Conservation (phyloP, 2,113 vertebrate genomes). For the Pseudolaguvia tuberculata region DNA sequence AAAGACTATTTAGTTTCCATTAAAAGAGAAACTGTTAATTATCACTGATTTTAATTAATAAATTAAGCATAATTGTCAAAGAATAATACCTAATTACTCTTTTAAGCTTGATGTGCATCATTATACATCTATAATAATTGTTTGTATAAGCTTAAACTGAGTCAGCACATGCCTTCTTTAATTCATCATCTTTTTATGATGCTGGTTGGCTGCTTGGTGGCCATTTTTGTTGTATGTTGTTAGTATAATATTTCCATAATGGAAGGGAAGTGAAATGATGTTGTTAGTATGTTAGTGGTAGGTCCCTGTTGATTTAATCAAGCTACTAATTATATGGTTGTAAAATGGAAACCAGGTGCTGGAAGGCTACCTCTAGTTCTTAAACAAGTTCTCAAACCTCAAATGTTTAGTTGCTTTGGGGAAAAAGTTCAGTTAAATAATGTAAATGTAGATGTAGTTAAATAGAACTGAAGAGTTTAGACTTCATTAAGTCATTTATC, state of each 20-base stretch:
- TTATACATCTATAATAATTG: not conserved
- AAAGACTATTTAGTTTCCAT: slow-evolving; percentile 12
- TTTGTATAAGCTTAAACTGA: not conserved
- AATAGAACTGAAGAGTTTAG: too few species aligned
- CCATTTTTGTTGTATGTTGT: not conserved
- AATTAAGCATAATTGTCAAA: slow-evolving; percentile 22
- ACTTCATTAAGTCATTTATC: too few species aligned
- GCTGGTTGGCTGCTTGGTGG: not conserved
- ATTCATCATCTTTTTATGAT: not conserved
- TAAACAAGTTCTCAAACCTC: not conserved
- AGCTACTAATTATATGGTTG: not conserved
- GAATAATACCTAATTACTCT: slow-evolving; percentile 7
- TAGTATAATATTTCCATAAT: not conserved
- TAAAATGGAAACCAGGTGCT: not conserved
- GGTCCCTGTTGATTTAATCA: not conserved
- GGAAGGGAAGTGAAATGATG: not conserved
- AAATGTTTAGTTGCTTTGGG: not conserved
- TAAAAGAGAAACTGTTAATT: slow-evolving; percentile 17
- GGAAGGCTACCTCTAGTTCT: not conserved
- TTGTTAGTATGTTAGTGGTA: not conserved
- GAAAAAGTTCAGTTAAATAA: not conserved
- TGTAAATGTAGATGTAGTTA: not conserved
- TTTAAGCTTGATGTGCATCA: too few species aligned
- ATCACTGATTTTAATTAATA: slow-evolving; percentile 6
- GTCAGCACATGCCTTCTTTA: not conserved